A percentile compares a stretch with the other conserved stretches of the same genome.
These are phyloP conservation scores for Pheosia tremula DNA, from an alignment of 2,888 invertebrate species.

Conservation along the genomic window DNA sequence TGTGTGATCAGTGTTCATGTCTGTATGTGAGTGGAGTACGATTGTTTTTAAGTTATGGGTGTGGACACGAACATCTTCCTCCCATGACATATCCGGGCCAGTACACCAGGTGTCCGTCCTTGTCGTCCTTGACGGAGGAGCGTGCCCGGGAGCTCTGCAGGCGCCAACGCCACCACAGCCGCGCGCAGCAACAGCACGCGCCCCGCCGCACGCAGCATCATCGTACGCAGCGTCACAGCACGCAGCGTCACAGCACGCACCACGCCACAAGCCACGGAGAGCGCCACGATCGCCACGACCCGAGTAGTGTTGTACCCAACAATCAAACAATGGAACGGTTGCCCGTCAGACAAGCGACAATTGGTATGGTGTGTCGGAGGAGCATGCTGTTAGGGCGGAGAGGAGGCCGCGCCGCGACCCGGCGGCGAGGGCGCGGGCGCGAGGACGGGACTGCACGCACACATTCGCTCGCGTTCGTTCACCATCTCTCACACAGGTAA, in stretches of 20 bases:
- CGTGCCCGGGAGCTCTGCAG: conserved; percentile 92
- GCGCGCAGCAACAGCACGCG: conserved; percentile 45
- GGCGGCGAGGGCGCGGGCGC: conserved; percentile 56
- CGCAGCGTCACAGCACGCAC: conserved; percentile 48
- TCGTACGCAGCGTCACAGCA: conserved; percentile 31
- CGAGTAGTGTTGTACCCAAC: conserved; percentile 85
- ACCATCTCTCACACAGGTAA: conserved; percentile 51
- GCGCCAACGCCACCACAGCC: conserved; percentile 46
- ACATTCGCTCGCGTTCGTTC: conserved; percentile 48
- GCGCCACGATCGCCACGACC: conserved; percentile 84
- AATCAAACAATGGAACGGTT: conserved; percentile 86
- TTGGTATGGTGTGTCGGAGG: conserved; percentile 79
- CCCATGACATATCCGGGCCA: conserved; percentile 99
- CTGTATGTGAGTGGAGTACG: conserved; percentile 43
- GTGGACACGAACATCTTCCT: conserved; percentile 99
- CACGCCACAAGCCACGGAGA: conserved; percentile 71
- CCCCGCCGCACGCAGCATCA: conserved; percentile 29
- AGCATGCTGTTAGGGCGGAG: conserved; percentile 83
- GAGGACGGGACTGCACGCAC: conserved; percentile 45
- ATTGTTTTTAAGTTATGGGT: conserved; percentile 74
- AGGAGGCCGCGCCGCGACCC: conserved; percentile 57
- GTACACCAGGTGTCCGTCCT: conserved; percentile 99
- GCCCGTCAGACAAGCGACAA: conserved; percentile 85
- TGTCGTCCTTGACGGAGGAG: conserved; percentile 99
- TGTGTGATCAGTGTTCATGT: conserved; percentile 32